Evolutionary conservation across 2,113 vertebrate species (phyloP).

Genomic region (Verasper variegatus): DNA sequence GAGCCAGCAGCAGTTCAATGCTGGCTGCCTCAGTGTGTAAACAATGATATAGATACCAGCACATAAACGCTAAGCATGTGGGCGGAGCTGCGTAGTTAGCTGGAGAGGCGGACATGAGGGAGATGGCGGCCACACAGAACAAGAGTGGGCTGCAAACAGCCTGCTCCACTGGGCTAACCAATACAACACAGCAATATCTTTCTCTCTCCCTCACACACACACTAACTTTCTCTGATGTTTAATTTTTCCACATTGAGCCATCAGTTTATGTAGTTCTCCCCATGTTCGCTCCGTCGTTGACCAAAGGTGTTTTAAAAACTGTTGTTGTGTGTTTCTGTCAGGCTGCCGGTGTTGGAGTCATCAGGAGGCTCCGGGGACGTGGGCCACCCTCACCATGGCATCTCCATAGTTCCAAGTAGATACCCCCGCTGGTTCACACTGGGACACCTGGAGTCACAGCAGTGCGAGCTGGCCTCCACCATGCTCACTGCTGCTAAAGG

Average conservation of each 20-base stretch:
- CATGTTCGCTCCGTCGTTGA: neutral
- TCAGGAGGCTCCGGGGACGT: slow-evolving; percentile 88
- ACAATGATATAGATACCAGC: neutral
- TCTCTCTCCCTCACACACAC: too few relatives aligned
- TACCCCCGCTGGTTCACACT: slow-evolving; percentile 99
- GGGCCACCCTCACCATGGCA: slow-evolving; percentile 93
- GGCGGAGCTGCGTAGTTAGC: neutral
- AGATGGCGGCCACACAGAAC: neutral
- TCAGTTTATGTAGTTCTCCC: neutral
- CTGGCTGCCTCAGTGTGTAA: neutral
- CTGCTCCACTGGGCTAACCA: too few relatives aligned
- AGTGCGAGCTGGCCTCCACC: slow-evolving; percentile 98
- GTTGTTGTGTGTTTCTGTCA: slow-evolving; percentile 52
- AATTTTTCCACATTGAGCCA: neutral
- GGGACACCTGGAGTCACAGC: slow-evolving; percentile 97
- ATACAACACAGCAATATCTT: too few relatives aligned
- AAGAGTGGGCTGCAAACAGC: neutral
- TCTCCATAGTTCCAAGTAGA: slow-evolving; percentile 94
- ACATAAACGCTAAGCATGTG: neutral
- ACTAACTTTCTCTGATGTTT: neutral
- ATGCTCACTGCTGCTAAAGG: slow-evolving; percentile 93
- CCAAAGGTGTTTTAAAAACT: neutral
- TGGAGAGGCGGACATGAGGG: neutral
- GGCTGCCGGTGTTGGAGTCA: slow-evolving; percentile 95
- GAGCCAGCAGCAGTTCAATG: neutral